phyloP scores from a whole-genome alignment of 2,113 vertebrate genomes.

The Lophura nycthemera region DNA sequence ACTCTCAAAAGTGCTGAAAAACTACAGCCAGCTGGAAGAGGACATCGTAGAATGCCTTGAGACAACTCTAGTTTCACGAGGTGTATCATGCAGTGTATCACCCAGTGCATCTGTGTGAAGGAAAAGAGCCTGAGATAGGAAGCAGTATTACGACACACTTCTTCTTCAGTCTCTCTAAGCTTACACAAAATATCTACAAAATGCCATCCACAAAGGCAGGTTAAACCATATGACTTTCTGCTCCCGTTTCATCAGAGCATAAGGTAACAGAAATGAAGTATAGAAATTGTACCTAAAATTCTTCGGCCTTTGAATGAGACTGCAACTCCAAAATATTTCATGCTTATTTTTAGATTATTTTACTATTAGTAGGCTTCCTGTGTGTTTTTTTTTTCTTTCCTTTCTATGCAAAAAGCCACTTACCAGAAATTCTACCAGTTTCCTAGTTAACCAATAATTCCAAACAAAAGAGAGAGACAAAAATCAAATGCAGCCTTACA shows the following conservation, averaged over 20 bases:
- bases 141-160: neutral
- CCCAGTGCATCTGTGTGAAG: neutral
- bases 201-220: neutral
- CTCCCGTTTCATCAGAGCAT: neutral
- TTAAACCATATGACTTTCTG: neutral
- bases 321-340: neutral
- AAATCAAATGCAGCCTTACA: neutral
- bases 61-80: neutral
- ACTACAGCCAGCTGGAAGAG: neutral
- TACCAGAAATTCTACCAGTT: neutral
- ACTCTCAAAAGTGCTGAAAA: neutral
- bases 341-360: neutral
- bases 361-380: neutral
- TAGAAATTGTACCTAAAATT: neutral
- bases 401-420: neutral
- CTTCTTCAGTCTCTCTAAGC: neutral
- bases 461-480: neutral
- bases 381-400: neutral
- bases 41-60: neutral
- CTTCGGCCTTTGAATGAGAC: neutral
- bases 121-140: neutral
- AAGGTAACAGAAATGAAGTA: neutral
- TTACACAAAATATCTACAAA: neutral
- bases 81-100: neutral
- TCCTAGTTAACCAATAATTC: neutral